Percentiles rank a stretch among this genome's conserved stretches.
phyloP scores from a whole-genome alignment of 2,888 invertebrate genomes.

The Ischnura elegans region DNA sequence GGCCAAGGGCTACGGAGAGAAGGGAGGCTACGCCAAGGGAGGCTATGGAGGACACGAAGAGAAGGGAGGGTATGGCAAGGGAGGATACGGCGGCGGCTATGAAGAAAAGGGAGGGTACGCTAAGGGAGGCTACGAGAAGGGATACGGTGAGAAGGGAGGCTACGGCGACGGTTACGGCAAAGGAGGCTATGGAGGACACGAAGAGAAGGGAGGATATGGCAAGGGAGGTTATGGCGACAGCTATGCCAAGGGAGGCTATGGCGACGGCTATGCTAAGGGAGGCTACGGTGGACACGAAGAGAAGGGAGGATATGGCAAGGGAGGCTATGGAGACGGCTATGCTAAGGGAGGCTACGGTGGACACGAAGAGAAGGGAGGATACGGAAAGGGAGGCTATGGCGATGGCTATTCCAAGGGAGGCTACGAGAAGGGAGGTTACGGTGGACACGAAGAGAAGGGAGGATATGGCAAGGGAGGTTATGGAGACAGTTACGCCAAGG shows the following conservation, averaged over 20 bases:
- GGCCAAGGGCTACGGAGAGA: neutral
- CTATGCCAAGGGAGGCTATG: neutral
- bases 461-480: neutral
- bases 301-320: neutral
- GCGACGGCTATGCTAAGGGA: neutral
- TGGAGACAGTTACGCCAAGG: neutral
- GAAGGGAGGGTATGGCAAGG: neutral
- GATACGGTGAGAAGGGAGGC: neutral
- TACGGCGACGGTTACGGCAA: neutral
- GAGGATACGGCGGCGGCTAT: neutral
- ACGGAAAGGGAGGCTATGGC: neutral
- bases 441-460: neutral
- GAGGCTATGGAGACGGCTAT: neutral
- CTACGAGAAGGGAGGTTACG: conserved; percentile 40
- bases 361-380: neutral
- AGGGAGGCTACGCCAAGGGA: neutral
- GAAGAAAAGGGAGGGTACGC: neutral
- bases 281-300: neutral
- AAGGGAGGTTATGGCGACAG: neutral
- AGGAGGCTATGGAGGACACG: neutral
- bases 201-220: neutral
- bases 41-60: neutral
- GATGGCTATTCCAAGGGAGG: neutral
- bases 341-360: neutral
- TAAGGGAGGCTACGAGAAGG: neutral